Percentiles rank a stretch among this genome's conserved stretches.
Evolutionary conservation across 2,113 vertebrate species (phyloP).

Genomic region (Oryzias curvinotus): DNA sequence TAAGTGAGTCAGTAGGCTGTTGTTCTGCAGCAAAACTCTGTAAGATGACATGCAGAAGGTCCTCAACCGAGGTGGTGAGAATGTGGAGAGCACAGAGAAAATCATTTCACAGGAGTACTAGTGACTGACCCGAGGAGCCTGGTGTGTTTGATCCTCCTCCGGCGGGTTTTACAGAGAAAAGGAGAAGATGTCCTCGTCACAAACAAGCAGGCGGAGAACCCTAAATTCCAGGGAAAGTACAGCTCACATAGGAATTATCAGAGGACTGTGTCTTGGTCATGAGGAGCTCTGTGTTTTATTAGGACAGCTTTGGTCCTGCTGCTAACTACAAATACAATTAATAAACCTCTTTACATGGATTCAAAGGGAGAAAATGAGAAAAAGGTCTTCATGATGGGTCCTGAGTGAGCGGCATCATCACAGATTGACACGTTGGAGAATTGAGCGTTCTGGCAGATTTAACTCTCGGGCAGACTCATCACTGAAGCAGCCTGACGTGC

Average conservation of each 20-base stretch:
- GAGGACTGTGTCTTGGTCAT: not conserved
- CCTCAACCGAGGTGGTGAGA: not conserved
- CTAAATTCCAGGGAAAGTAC: not conserved
- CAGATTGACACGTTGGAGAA: not conserved
- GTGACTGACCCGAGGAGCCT: not conserved
- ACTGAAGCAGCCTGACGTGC: not conserved
- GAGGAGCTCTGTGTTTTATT: not conserved
- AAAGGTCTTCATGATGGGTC: not conserved
- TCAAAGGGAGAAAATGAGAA: too few relatives aligned
- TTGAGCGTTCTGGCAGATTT: not conserved
- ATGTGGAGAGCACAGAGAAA: not conserved
- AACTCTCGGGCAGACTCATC: not conserved
- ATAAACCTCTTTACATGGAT: too few relatives aligned
- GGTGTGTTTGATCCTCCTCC: constrained; percentile 8
- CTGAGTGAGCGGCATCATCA: not conserved
- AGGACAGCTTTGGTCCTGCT: constrained; percentile 1
- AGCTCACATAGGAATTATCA: not conserved
- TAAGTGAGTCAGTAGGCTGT: constrained; percentile 8
- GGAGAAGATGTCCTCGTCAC: constrained; percentile 3
- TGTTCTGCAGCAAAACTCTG: not conserved
- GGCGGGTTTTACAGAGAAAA: not conserved
- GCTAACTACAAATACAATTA: too few relatives aligned
- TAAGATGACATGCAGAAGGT: not conserved
- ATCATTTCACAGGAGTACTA: too few relatives aligned
- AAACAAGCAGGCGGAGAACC: not conserved